A percentile compares a stretch with the other conserved stretches of the same genome.
Evolutionary conservation across 2,888 invertebrate species (phyloP).

Genomic region (Cantharis nigra): DNA sequence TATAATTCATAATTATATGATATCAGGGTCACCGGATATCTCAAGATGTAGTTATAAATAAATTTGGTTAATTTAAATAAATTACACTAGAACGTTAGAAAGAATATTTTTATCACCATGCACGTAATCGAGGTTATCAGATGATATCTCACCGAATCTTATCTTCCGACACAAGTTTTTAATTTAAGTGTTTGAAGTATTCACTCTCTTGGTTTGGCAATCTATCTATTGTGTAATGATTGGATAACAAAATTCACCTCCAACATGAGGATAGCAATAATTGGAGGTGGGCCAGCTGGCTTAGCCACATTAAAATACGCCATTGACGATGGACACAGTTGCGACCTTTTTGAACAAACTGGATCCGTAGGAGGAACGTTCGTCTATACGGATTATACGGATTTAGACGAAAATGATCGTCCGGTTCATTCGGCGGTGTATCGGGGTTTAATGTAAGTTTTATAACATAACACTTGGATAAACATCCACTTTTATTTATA

Average conservation of each 20-base stretch:
- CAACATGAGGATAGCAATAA: slow-evolving; percentile 71
- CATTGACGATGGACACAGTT: slow-evolving; percentile 57
- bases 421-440: slow-evolving; percentile 82
- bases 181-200: no score
- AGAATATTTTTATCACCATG: background rate
- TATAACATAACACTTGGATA: background rate
- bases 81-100: background rate
- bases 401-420: slow-evolving; percentile 68
- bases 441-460: slow-evolving; percentile 67
- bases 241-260: background rate
- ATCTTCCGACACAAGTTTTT: background rate
- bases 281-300: slow-evolving; percentile 90
- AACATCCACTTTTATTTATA: background rate
- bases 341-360: slow-evolving; percentile 72
- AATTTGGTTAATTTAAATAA: background rate
- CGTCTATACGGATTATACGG: slow-evolving; percentile 70
- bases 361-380: slow-evolving; percentile 80
- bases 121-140: background rate
- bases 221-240: background rate
- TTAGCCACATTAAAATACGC: slow-evolving; percentile 68
- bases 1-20: no score
- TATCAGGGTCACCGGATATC: background rate
- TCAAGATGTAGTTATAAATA: background rate
- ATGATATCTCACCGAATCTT: background rate
- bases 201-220: background rate